A percentile compares a stretch with the other conserved stretches of the same genome.
phyloP scores from a whole-genome alignment of 2,797 vertebrate genomes.

The Agapornis canus region DNA sequence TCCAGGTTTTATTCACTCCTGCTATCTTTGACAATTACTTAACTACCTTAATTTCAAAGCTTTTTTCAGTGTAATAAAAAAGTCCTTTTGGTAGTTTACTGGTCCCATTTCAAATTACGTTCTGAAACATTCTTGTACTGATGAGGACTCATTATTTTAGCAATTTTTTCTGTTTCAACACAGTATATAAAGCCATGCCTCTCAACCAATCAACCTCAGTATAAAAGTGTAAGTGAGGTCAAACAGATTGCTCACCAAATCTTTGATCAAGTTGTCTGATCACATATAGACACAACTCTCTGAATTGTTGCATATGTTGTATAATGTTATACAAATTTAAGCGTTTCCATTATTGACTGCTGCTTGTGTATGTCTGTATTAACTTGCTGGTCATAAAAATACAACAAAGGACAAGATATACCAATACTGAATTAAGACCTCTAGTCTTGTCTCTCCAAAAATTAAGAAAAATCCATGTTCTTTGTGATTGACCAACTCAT shows the following conservation, averaged over 20 bases:
- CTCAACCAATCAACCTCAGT: constrained; percentile 69
- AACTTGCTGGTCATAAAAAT: constrained; percentile 59
- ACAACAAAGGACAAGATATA: constrained; percentile 52
- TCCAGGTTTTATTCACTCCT: constrained; percentile 27
- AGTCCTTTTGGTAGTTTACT: constrained; percentile 64
- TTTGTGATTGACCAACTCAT: constrained; percentile 44
- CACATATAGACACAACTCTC: constrained; percentile 50
- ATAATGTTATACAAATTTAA: constrained; percentile 53
- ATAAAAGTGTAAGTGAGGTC: constrained; percentile 71
- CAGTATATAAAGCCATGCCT: constrained; percentile 72
- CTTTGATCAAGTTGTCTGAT: constrained; percentile 62
- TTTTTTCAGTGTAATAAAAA: constrained; percentile 60
- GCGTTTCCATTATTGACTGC: constrained; percentile 57
- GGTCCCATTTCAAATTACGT: constrained; percentile 54
- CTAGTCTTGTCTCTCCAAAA: constrained; percentile 52
- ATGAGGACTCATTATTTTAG: constrained; percentile 61
- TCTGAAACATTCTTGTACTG: constrained; percentile 63
- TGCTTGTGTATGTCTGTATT: constrained; percentile 49
- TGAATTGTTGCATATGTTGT: constrained; percentile 60
- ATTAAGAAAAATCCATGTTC: constrained; percentile 37
- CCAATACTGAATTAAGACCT: constrained; percentile 39
- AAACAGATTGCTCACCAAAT: constrained; percentile 64
- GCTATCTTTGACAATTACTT: constrained; percentile 16
- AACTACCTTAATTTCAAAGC: constrained; percentile 54
- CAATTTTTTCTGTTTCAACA: constrained; percentile 62